phyloP scores from a whole-genome alignment of 2,888 invertebrate genomes.

The Lasioglossum malachurum region DNA sequence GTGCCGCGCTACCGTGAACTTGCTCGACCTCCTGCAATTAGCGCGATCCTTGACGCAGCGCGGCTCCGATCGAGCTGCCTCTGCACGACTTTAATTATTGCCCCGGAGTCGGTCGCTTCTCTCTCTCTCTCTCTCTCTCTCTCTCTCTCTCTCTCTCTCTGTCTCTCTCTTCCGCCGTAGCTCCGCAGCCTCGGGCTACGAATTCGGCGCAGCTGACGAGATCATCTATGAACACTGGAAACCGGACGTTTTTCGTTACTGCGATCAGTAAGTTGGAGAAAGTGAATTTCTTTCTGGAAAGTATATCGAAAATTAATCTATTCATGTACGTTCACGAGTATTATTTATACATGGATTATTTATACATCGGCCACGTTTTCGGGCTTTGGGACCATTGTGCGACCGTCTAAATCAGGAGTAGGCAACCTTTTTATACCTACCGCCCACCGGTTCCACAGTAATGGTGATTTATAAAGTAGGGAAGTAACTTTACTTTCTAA shows the following conservation, averaged over 20 bases:
- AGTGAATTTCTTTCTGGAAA: not conserved
- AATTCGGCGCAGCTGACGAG: not conserved
- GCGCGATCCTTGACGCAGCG: constrained; percentile 55
- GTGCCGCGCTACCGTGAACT: constrained; percentile 69
- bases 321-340: no score
- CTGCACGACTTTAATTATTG: constrained; percentile 46
- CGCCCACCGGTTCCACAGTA: no score
- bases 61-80: constrained; percentile 44
- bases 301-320: no score
- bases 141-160: not conserved
- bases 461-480: no score
- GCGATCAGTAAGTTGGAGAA: not conserved
- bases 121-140: constrained; percentile 5
- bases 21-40: constrained; percentile 71
- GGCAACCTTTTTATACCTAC: no score
- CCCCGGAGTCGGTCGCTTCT: constrained; percentile 4
- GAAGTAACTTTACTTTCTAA: no score
- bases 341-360: no score
- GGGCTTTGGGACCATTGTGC: no score
- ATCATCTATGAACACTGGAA: not conserved
- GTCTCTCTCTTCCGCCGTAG: not conserved
- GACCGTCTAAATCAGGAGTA: no score
- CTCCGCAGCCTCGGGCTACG: not conserved
- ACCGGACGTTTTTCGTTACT: not conserved
- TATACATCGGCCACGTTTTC: no score